phyloP scores from a whole-genome alignment of 1,140 invertebrate species.

The Dreissena rostriformis region DNA sequence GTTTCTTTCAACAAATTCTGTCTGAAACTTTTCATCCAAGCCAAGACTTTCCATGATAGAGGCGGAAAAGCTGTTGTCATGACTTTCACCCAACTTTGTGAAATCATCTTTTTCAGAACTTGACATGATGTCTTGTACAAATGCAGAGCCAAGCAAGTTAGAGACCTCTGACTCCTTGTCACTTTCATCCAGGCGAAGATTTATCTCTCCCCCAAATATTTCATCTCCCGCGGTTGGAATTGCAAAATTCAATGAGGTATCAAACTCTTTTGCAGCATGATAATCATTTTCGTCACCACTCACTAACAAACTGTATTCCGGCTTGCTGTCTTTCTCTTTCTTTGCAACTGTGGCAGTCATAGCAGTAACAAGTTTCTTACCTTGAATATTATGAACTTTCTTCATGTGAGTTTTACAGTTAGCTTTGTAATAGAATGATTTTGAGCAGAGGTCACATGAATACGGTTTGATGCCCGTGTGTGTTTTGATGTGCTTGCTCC shows the following conservation, averaged over 20 bases:
- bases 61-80: slow-evolving; percentile 16
- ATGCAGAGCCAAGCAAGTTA: slow-evolving; percentile 26
- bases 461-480: slow-evolving; percentile 54
- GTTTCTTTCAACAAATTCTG: slow-evolving; percentile 52
- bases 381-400: slow-evolving; percentile 31
- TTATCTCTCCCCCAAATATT: slow-evolving; percentile 27
- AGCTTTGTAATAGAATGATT: slow-evolving; percentile 54
- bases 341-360: background rate
- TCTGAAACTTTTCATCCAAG: slow-evolving; percentile 52
- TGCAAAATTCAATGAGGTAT: slow-evolving; percentile 5
- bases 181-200: slow-evolving; percentile 33
- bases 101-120: background rate
- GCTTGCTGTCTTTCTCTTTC: slow-evolving; percentile 17
- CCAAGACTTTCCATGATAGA: slow-evolving; percentile 47
- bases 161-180: slow-evolving; percentile 46
- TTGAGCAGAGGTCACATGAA: slow-evolving; percentile 49
- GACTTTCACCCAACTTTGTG: background rate
- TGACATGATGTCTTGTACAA: slow-evolving; percentile 11
- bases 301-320: slow-evolving; percentile 26
- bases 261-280: background rate
- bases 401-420: slow-evolving; percentile 51
- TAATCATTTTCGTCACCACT: slow-evolving; percentile 11
- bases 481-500: slow-evolving; percentile 48
- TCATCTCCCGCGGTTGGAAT: background rate
- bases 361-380: background rate